Base-by-base conservation (phyloP, 2,113 vertebrate genomes). In the Hyperopisus bebe region DNA sequence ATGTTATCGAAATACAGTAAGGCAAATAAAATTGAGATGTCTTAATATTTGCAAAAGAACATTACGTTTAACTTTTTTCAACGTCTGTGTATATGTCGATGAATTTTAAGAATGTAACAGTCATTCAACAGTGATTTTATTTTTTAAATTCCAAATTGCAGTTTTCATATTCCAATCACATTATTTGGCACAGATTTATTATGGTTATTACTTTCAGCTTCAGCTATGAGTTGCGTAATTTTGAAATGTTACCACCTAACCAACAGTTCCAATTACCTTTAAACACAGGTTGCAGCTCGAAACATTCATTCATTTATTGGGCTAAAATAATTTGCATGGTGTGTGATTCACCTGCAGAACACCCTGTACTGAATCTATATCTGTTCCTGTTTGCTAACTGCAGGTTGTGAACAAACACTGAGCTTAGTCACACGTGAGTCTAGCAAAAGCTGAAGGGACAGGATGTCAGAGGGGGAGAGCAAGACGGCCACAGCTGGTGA, bases 391-490 rank as follows among this genome's bases (percentile, higher is more conserved):
- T n/a, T 5, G 44, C 46, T 47, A 31, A 47, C 46, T 86, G 10
- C 47, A 50, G 47, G 46, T 47, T 27, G 46, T 27, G 46, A 80
- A 39, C 74, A 39, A 80, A 39, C n/a, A n/a, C 74, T 39, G 74
- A 39, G 15, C 13, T 74, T 80, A 39, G 35, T 80, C 74, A 80
- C 31, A 80, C 74, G 31, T 42, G 74, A 15, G 74, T 39, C 31
- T 80, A 39, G 74, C 62, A 80, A 80, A 80, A 80, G 74, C 74
- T 42, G 74, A 42, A 80, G 35, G 35, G 17, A 47, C 47, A 21
- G 10, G 50, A 96, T 96, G 96, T 96, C 96, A 83, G 96, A 96
- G 90, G 89, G 92, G 66, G 96, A 96, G 90, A 92, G 51, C 89
- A 96, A 95, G 90, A 94, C 94, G 88, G 92, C 87, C 88, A 85